Evolutionary conservation across 1,140 invertebrate species (phyloP).

Genomic region (Amyelois transitella): DNA sequence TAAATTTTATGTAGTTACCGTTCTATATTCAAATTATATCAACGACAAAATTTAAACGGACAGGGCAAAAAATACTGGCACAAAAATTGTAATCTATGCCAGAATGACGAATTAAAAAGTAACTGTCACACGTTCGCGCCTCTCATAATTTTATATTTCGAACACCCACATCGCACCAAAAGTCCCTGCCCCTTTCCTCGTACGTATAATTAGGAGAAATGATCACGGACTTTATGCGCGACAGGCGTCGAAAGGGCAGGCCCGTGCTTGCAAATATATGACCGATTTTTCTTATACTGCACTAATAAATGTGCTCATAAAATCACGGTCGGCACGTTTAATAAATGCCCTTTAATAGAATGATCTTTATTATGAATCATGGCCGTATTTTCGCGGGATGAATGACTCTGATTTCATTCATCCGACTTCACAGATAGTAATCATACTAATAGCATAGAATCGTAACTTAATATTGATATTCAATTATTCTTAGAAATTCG

Average conservation of each 20-base stretch:
- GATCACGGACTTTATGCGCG: slow-evolving; percentile 63
- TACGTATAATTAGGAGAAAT: slow-evolving; percentile 68
- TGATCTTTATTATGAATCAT: slow-evolving; percentile 51
- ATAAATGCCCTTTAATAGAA: slow-evolving; percentile 53
- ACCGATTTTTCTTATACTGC: slow-evolving; percentile 53
- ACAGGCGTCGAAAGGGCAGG: slow-evolving; percentile 66
- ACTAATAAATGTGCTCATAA: slow-evolving; percentile 59
- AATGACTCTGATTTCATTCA: slow-evolving; percentile 50
- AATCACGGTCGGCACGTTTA: slow-evolving; percentile 40
- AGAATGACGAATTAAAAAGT: slow-evolving; percentile 40
- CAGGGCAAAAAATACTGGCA: slow-evolving; percentile 17
- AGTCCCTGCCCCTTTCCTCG: slow-evolving; percentile 39
- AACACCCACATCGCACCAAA: slow-evolving; percentile 65
- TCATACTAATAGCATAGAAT: slow-evolving; percentile 59
- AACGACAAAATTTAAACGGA: slow-evolving; percentile 8
- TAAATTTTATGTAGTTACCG: slow-evolving; percentile 54
- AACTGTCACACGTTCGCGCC: slow-evolving; percentile 54
- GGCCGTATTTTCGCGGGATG: slow-evolving; percentile 32
- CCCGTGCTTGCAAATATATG: slow-evolving; percentile 55
- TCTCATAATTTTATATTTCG: slow-evolving; percentile 66
- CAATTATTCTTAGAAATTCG: slow-evolving; percentile 65
- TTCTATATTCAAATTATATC: slow-evolving; percentile 19
- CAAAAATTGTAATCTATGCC: slow-evolving; percentile 38
- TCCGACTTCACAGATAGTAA: slow-evolving; percentile 30
- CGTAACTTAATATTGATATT: slow-evolving; percentile 56